Evolutionary conservation across 2,113 vertebrate genomes (phyloP), one percentile per base, ranked within the genome.

Genomic region (Ornithorhynchus anatinus): DNA sequence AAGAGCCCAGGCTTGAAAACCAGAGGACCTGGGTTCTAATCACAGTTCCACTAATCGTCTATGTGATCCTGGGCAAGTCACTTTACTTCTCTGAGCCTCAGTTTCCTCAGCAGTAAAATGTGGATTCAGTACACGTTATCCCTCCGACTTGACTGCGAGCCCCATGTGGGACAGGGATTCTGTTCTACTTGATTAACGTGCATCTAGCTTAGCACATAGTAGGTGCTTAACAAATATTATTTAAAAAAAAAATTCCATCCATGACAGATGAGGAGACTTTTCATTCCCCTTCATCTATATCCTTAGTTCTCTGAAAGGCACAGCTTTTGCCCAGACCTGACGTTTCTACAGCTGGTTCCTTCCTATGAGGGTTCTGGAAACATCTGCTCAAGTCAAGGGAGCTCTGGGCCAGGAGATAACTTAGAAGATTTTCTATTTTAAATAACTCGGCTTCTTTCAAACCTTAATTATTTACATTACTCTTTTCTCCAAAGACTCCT

Each of bases 341-440:
- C 68, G 19, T 40, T 62, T 78, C 68, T 81, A 56, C 8, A 75
- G 17, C 22, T 89, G 78, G 72, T 80, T 67, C 37, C 67, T 85
- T 67, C 63, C 58, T 60, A 71, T 54, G 38, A 89, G 43, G 14
- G 53, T 77, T 53, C 38, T 51, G 68, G 56, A 25, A 86, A 79
- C 79, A 88, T 76, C 86, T 90, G 85, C 75, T 77, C 33, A 70
- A 77, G 38, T 25, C 31, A 84, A 56, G 61, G 69, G 38, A 71
- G 63, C 25, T 25, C 2, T 27, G 44, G 54, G 52, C 50, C 44
- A 88, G 54, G 82, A 84, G 70, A 89, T 81, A 74, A 31, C 23
- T 60, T 59, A 67, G 37, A 73, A 32, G 36, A 6, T 51, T 10
- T 59, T 69, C 10, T 68, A 47, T 83, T 84, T 82, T 45, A 61